Percentiles rank a stretch among this genome's conserved stretches.
phyloP scores from a whole-genome alignment of 2,113 vertebrate genomes.

The Cololabis saira region DNA sequence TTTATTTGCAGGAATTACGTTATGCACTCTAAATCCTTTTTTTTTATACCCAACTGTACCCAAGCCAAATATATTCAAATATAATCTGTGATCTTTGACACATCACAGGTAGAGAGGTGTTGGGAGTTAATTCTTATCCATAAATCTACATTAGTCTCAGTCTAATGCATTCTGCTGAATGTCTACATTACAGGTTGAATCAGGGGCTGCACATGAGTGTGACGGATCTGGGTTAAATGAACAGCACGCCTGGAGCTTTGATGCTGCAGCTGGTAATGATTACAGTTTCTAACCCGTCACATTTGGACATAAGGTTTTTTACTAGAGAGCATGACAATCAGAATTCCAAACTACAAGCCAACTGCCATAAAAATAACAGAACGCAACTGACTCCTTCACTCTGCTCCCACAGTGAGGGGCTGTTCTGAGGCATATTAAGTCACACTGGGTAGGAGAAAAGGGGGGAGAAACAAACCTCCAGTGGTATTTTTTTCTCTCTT shows the following conservation, averaged over 20 bases:
- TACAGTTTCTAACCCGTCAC: conserved; percentile 68
- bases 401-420: conserved; percentile 39
- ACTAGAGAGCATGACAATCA: conserved; percentile 74
- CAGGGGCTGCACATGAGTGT: conserved; percentile 60
- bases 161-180: conserved; percentile 55
- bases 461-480: background rate
- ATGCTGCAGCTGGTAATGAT: conserved; percentile 80
- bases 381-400: conserved; percentile 48
- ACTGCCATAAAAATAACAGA: conserved; percentile 75
- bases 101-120: conserved; percentile 45
- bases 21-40: background rate
- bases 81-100: conserved; percentile 33
- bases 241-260: conserved; percentile 68
- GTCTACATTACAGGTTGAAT: conserved; percentile 73
- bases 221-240: conserved; percentile 73
- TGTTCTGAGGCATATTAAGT: conserved; percentile 39
- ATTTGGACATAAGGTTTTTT: conserved; percentile 62
- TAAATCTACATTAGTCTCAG: conserved; percentile 66
- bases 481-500: background rate
- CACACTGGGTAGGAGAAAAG: conserved; percentile 6
- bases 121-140: conserved; percentile 47
- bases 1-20: background rate
- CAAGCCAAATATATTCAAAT: conserved; percentile 23
- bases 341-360: conserved; percentile 80
- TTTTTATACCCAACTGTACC: conserved; percentile 9